phyloP scores from a whole-genome alignment of 2,888 invertebrate genomes.

The Drosophila demipolita region DNA sequence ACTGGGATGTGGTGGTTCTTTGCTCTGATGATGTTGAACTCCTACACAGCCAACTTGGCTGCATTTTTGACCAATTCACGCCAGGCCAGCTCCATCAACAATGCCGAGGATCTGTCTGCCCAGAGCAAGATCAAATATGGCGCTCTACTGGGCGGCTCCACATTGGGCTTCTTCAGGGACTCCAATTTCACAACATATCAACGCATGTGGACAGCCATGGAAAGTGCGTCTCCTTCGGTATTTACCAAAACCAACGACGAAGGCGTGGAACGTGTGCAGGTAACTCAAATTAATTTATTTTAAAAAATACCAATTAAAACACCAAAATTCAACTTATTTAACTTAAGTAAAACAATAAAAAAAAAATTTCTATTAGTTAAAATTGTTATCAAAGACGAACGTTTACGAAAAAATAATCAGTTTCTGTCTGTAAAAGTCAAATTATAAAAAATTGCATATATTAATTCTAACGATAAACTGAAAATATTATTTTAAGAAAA shows the following conservation, averaged over 20 bases:
- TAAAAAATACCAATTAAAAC: not conserved
- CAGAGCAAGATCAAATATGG: conserved; percentile 99
- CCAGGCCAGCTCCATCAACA: conserved; percentile 89
- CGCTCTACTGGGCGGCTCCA: conserved; percentile 94
- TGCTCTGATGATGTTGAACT: conserved; percentile 95
- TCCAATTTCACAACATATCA: conserved; percentile 96
- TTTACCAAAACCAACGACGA: conserved; percentile 93
- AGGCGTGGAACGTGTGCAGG: conserved; percentile 93
- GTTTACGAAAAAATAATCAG: too few relatives aligned
- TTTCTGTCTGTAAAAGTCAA: too few relatives aligned
- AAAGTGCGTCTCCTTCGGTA: conserved; percentile 92
- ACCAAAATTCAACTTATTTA: not conserved
- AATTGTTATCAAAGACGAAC: too few relatives aligned
- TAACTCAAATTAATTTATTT: not conserved
- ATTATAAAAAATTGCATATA: too few relatives aligned
- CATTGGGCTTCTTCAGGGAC: conserved; percentile 95
- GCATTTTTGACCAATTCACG: conserved; percentile 96
- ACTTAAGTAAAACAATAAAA: too few relatives aligned
- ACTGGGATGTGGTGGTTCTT: conserved; percentile 98
- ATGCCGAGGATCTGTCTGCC: conserved; percentile 95
- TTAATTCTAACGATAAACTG: too few relatives aligned
- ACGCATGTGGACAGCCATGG: conserved; percentile 97
- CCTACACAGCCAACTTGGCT: conserved; percentile 97
- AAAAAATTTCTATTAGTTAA: not conserved
- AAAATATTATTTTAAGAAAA: too few relatives aligned